These are phyloP conservation scores for Hofmannophila pseudospretella DNA, from an alignment of 2,888 invertebrate genomes.

Conservation along the genomic window DNA sequence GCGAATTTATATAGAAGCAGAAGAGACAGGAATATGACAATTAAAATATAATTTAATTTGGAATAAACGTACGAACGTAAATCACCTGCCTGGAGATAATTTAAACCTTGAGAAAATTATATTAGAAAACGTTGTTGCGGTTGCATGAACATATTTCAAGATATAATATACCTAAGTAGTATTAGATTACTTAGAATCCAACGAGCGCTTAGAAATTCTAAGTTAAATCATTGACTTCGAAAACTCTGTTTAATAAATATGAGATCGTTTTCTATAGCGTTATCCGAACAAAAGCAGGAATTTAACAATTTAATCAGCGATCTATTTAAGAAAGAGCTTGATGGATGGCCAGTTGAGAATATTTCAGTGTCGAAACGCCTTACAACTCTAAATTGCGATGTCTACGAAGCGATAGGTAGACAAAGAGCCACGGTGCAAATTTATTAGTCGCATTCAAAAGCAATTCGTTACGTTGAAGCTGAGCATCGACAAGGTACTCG, in stretches of 20 bases:
- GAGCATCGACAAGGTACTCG: background rate
- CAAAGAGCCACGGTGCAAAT: constrained; percentile 46
- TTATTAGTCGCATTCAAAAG: constrained; percentile 40
- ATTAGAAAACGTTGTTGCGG: no score
- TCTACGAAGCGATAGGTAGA: constrained; percentile 48
- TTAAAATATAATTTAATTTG: constrained; percentile 2
- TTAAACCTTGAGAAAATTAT: no score
- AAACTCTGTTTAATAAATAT: constrained; percentile 5
- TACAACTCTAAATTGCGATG: constrained; percentile 51
- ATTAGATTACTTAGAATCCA: no score
- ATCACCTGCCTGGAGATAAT: background rate
- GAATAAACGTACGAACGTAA: constrained; percentile 2
- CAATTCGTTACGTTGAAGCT: constrained; percentile 24
- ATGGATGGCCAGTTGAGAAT: constrained; percentile 55
- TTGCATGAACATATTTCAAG: no score
- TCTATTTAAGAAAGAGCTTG: constrained; percentile 54
- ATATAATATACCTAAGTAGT: no score
- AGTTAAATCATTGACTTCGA: no score
- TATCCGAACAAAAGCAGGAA: constrained; percentile 33
- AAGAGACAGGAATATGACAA: background rate
- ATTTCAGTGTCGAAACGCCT: constrained; percentile 47
- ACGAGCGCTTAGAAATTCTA: no score
- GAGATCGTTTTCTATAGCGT: constrained; percentile 7
- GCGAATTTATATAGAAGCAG: no score
- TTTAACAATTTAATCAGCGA: constrained; percentile 62